Percentiles rank a stretch among this genome's conserved stretches.
These are phyloP conservation scores for Melanargia galathea DNA, from an alignment of 2,888 invertebrate species.

Conservation along the genomic window DNA sequence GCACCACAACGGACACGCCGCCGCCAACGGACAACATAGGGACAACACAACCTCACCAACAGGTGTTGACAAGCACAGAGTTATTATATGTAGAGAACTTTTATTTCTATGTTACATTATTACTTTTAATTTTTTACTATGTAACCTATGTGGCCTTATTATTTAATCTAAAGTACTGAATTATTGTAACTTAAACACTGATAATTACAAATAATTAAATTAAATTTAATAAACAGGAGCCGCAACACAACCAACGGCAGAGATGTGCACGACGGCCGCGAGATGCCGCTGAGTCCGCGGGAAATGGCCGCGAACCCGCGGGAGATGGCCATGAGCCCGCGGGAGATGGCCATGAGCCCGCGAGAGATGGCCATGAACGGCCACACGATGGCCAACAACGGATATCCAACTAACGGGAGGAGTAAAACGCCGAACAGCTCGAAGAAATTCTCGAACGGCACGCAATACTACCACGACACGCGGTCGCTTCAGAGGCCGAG, in stretches of 20 bases:
- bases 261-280: slow-evolving; percentile 13
- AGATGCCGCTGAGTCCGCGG: slow-evolving; percentile 10
- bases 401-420: slow-evolving; percentile 42
- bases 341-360: slow-evolving; percentile 36
- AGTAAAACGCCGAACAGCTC: slow-evolving; percentile 44
- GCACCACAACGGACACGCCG: too few relatives aligned
- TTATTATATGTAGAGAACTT: too few relatives aligned
- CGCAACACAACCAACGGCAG: slow-evolving; percentile 15
- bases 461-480: slow-evolving; percentile 82
- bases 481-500: slow-evolving; percentile 84
- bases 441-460: slow-evolving; percentile 57
- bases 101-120: too few relatives aligned
- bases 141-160: too few relatives aligned
- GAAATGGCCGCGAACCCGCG: slow-evolving; percentile 7
- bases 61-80: too few relatives aligned
- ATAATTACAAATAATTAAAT: too few relatives aligned
- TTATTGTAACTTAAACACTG: too few relatives aligned
- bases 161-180: too few relatives aligned
- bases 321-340: slow-evolving; percentile 10
- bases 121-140: too few relatives aligned
- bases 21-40: too few relatives aligned
- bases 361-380: slow-evolving; percentile 43
- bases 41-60: too few relatives aligned
- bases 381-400: slow-evolving; percentile 37
- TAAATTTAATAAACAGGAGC: too few relatives aligned